phyloP scores from a whole-genome alignment of 1,140 invertebrate species.

The Hormaphis cornu region DNA sequence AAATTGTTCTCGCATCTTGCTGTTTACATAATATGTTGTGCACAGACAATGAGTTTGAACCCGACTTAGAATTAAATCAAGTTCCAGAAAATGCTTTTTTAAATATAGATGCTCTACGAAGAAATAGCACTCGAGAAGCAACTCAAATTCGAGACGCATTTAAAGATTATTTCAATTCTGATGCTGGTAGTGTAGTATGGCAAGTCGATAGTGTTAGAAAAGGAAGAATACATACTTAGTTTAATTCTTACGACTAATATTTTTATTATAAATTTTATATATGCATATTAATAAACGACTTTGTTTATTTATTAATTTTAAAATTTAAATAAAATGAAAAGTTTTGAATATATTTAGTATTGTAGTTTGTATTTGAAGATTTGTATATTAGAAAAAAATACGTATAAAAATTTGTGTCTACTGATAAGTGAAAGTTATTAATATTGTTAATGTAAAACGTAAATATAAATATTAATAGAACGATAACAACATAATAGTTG shows the following conservation, averaged over 20 bases:
- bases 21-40: constrained; percentile 39
- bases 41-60: constrained; percentile 33
- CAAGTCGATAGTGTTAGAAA: background rate
- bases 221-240: background rate
- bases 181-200: constrained; percentile 9
- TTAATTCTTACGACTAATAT: background rate
- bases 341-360: background rate
- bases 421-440: background rate
- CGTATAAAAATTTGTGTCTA: background rate
- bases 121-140: constrained; percentile 8
- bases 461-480: background rate
- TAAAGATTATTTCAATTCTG: constrained; percentile 5
- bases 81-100: constrained; percentile 30
- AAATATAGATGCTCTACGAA: background rate
- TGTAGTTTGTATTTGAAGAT: background rate
- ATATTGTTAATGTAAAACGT: background rate
- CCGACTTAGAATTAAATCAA: constrained; percentile 32
- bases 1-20: constrained; percentile 38
- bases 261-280: background rate
- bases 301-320: background rate
- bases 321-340: background rate
- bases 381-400: background rate
- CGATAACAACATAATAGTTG: background rate
- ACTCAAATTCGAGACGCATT: constrained; percentile 3
- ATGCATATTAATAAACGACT: background rate